Percentiles rank a stretch among this genome's conserved stretches.
Evolutionary conservation across 2,113 vertebrate species (phyloP).

Genomic region (Takifugu flavidus): DNA sequence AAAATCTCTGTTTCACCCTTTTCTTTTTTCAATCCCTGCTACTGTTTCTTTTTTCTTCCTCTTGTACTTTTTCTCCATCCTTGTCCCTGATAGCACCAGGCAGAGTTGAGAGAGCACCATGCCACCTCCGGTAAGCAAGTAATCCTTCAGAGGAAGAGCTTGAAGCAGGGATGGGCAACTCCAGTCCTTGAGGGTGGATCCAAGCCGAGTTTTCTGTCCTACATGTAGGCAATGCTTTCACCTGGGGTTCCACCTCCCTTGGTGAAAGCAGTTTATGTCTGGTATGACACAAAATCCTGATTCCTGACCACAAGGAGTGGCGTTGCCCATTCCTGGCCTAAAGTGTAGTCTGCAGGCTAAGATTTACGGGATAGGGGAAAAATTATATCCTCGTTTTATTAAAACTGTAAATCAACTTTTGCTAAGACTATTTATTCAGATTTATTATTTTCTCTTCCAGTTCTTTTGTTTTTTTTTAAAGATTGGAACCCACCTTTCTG

Average conservation of each 20-base stretch:
- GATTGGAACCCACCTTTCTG: too few species aligned
- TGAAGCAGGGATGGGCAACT: constrained; percentile 12
- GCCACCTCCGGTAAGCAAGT: constrained; percentile 63
- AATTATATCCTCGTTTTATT: background rate
- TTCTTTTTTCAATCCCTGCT: background rate
- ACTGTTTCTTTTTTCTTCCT: background rate
- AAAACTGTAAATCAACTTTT: background rate
- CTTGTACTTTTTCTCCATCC: constrained; percentile 8
- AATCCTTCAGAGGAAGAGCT: constrained; percentile 29
- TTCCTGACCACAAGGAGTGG: too few species aligned
- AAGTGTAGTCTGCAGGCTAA: constrained; percentile 1
- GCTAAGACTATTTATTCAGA: background rate
- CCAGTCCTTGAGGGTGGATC: too few species aligned
- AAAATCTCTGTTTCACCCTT: constrained; percentile 8
- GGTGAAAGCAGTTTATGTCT: too few species aligned
- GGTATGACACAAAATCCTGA: too few species aligned
- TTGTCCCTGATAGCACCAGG: constrained; percentile 49
- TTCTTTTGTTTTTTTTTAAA: background rate
- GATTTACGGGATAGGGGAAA: constrained; percentile 6
- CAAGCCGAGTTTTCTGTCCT: too few species aligned
- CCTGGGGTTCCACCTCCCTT: too few species aligned
- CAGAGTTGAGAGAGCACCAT: constrained; percentile 65
- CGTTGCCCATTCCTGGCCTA: too few species aligned
- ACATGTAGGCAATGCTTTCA: too few species aligned
- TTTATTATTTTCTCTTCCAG: background rate